phyloP scores from a whole-genome alignment of 2,113 vertebrate species.

The Acanthochromis polyacanthus region DNA sequence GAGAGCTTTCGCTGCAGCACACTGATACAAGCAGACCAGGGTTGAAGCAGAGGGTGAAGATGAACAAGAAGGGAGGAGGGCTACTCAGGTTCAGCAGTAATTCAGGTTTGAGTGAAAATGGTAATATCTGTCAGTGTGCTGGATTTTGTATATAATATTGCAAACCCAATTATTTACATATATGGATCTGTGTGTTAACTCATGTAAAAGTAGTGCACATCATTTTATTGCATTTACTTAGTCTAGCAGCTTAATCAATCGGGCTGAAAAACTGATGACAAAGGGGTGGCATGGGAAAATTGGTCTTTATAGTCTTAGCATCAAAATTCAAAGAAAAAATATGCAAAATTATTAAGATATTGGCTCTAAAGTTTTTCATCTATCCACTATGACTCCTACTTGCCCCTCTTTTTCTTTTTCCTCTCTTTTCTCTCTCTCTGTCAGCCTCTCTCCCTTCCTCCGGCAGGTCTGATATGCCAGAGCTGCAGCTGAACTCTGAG shows the following conservation, averaged over 20 bases:
- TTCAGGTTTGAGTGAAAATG: slow-evolving; percentile 69
- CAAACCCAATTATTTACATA: slow-evolving; percentile 12
- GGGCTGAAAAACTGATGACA: slow-evolving; percentile 14
- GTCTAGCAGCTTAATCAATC: background rate
- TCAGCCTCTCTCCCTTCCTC: slow-evolving; percentile 58
- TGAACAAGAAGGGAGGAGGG: slow-evolving; percentile 12
- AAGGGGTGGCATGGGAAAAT: slow-evolving; percentile 16
- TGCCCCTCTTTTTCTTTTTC: slow-evolving; percentile 42
- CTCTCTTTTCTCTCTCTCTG: slow-evolving; percentile 35
- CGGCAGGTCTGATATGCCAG: slow-evolving; percentile 81
- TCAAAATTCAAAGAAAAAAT: slow-evolving; percentile 39
- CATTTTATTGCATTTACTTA: slow-evolving; percentile 7
- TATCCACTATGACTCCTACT: slow-evolving; percentile 65
- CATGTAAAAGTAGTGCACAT: background rate
- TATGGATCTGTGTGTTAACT: slow-evolving; percentile 12
- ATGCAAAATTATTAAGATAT: slow-evolving; percentile 88
- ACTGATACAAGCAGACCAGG: slow-evolving; percentile 40
- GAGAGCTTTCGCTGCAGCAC: slow-evolving; percentile 27
- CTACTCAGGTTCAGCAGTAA: slow-evolving; percentile 61
- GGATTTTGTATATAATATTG: slow-evolving; percentile 21
- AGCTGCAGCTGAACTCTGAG: slow-evolving; percentile 93
- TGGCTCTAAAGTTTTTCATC: slow-evolving; percentile 88
- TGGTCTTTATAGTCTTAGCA: slow-evolving; percentile 27
- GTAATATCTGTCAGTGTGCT: slow-evolving; percentile 8
- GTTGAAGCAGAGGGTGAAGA: slow-evolving; percentile 36